A percentile compares a stretch with the other conserved stretches of the same genome.
These are phyloP conservation scores for Cepphus grylle DNA, from an alignment of 2,113 vertebrate genomes.

Conservation along the genomic window DNA sequence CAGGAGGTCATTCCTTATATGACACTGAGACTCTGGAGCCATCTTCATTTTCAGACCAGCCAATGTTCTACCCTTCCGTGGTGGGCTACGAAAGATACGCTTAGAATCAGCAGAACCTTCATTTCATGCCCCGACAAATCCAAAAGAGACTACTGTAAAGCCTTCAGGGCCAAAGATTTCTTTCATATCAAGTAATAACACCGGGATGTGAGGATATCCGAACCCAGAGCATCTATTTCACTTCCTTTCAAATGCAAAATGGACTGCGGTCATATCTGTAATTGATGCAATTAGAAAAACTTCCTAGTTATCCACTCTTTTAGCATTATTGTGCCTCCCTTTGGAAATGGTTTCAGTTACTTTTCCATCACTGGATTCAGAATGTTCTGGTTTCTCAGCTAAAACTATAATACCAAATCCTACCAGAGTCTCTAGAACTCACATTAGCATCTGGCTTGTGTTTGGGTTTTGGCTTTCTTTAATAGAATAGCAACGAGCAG, in stretches of 20 bases:
- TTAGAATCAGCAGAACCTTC: not conserved
- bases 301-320: not conserved
- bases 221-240: not conserved
- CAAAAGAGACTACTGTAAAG: not conserved
- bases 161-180: not conserved
- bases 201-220: not conserved
- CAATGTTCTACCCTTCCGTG: not conserved
- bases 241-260: not conserved
- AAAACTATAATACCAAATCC: not conserved
- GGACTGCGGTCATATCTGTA: not conserved
- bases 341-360: not conserved
- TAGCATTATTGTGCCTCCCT: not conserved
- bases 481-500: not conserved
- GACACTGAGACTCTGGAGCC: not conserved
- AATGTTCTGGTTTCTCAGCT: not conserved
- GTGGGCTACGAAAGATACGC: not conserved
- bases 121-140: not conserved
- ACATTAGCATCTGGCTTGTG: not conserved
- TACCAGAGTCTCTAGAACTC: not conserved
- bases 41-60: not conserved
- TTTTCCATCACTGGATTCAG: not conserved
- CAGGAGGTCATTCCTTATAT: not conserved
- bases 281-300: not conserved
- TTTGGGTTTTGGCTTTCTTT: constrained; percentile 5
- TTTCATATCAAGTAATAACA: not conserved